Evolutionary conservation across 1,140 invertebrate genomes (phyloP), one percentile per base, ranked within the genome.

Genomic region (Zaprionus capensis): DNA sequence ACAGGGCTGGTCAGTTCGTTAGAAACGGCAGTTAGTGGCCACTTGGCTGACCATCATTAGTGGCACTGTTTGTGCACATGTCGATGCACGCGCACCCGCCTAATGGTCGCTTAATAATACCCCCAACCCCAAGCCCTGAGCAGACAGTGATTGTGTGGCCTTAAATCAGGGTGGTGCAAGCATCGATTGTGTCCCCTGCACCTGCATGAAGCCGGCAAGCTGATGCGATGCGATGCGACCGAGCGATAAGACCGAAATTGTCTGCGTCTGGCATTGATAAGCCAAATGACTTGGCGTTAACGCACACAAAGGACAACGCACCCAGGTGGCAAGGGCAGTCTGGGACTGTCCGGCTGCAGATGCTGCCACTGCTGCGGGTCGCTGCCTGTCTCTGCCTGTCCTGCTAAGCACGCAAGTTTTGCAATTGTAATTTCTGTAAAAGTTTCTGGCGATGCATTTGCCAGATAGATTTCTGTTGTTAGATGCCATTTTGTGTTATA

Each of bases 181-280:
- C 76, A 71, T 65, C 73, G 73, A 76, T 76, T 34, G 73, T n/a
- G 62, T 28, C 57, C 61, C 58, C 55, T 57, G 58, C 78, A 78
- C 78, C 81, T 87, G 79, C 78, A 80, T 84, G 62, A 38, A 31
- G 70, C 46, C 51, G 46, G 6, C n/a, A 9, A 46, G n/a, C n/a
- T 34, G 44, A 64, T 28, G 15, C 17, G 58, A 56, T 20, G 66
- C 71, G 85, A 88, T 90, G 81, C 81, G 74, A 76, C 71, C 71
- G 66, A 76, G 66, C 75, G 84, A 88, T 88, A 88, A 88, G 85
- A 36, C 59, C 71, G 51, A 73, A 85, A 85, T 90, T 73, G 85
- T 85, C 86, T 90, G 85, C 81, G 85, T 88, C 85, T 88, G 85
- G 85, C 85, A 88, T 88, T 88, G 85, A 88, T 88, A 88, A 88